A percentile compares a stretch with the other conserved stretches of the same genome.
Conservation (phyloP, 2,113 vertebrate genomes). For the Merops nubicus region DNA sequence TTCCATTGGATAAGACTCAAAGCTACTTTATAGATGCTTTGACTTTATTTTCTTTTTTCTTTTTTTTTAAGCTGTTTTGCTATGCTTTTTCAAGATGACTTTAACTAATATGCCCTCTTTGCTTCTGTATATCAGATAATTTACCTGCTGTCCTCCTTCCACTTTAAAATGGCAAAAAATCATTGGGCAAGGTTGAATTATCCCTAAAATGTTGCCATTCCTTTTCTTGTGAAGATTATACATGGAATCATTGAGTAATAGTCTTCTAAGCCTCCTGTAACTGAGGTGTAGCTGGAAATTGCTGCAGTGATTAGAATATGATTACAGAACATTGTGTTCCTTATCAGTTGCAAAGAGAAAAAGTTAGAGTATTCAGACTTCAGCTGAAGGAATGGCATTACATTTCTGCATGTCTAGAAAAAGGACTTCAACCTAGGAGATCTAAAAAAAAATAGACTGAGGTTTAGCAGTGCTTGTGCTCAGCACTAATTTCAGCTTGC, state of each 20-base stretch:
- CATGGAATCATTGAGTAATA: slow-evolving; percentile 38
- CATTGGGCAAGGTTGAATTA: slow-evolving; percentile 45
- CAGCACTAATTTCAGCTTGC: slow-evolving; percentile 15
- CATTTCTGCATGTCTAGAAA: not conserved
- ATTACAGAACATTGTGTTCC: slow-evolving; percentile 26
- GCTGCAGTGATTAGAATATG: slow-evolving; percentile 24
- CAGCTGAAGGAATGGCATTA: not conserved
- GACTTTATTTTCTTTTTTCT: not conserved
- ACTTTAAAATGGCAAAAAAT: slow-evolving; percentile 26
- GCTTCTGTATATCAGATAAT: not conserved
- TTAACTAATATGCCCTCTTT: not conserved
- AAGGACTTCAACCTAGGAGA: not conserved
- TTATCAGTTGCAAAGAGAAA: slow-evolving; percentile 39
- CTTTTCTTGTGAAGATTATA: slow-evolving; percentile 46
- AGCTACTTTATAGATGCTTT: not conserved
- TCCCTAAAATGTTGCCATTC: slow-evolving; percentile 27
- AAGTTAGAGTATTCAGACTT: not conserved
- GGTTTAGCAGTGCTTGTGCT: not conserved
- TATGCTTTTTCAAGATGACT: not conserved
- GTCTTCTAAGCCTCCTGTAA: slow-evolving; percentile 48
- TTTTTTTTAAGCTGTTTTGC: not conserved
- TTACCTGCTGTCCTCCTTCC: not conserved
- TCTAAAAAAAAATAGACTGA: not conserved
- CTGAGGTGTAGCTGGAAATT: slow-evolving; percentile 24
- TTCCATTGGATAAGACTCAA: not conserved